Evolutionary conservation across 2,113 vertebrate genomes (phyloP), one percentile per base, ranked within the genome.

Genomic region (Heliornis fulica): DNA sequence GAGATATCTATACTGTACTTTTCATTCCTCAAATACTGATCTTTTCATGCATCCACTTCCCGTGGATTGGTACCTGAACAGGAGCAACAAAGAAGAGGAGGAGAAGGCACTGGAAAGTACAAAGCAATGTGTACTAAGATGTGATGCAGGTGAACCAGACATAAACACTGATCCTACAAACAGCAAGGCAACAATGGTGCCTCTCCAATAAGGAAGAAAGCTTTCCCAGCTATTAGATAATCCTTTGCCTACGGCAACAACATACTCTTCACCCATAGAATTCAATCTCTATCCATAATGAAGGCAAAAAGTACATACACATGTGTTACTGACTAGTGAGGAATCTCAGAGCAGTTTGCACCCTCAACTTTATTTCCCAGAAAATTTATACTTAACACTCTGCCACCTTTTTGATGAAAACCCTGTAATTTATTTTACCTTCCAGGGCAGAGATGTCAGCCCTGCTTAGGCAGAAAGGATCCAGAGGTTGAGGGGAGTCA

Each of bases 231-330:
- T 90, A 60, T 79, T 95, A 5, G 5, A 71, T 85, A 93, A 69
- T 53, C 75, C 71, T 79, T 54, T 92, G 82, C 90, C 91, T 94
- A 94, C 94, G 90, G 95, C 75, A 92, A 90, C 90, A 94, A 93
- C 66, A 93, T 69, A 61, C 78, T 88, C 63, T 88, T 92, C 84
- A 87, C 83, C 29, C 38, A 66, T 43, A 94, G 83, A 94, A 94
- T 87, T 94, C 74, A 90, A 74, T 75, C 64, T 50, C 68, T 86
- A 63, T 70, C 83, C 80, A 77, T 78, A 93, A 78, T 36, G 64
- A 96, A 93, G 79, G 86, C 71, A 89, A 83, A 87, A 92, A 13
- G 66, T 59, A 72, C 12, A 34, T 19, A 87, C 23, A 16, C 83
- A 83, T 19, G 1, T 88, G 90, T 56, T n/a, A 17, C 63, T 85